Percentiles rank a stretch among this genome's conserved stretches.
Conservation (phyloP, 2,113 vertebrate species). For the Petrocephalus microphthalmus region DNA sequence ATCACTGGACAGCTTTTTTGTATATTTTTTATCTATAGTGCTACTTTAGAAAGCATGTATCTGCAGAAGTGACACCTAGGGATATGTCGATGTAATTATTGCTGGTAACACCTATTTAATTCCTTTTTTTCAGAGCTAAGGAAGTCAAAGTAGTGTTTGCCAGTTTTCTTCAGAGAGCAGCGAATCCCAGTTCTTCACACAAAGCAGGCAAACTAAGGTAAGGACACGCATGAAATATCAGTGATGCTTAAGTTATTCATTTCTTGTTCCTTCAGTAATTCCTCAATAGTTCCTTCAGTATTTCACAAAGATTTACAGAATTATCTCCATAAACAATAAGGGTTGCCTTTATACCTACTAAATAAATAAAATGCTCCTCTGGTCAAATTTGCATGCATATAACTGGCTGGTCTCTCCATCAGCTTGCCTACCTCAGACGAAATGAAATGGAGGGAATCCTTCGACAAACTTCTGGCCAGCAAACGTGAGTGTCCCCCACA, state of each 20-base stretch:
- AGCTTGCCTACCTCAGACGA: conserved; percentile 67
- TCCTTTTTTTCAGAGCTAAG: conserved; percentile 69
- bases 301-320: too few species aligned
- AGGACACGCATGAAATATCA: not conserved
- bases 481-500: conserved; percentile 69
- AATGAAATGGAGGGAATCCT: conserved; percentile 80
- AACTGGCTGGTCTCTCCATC: conserved; percentile 21
- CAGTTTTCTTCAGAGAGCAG: conserved; percentile 77
- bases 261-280: too few species aligned
- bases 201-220: conserved; percentile 55
- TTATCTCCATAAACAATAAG: not conserved
- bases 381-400: not conserved
- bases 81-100: not conserved
- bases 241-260: too few species aligned
- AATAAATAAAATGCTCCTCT: not conserved
- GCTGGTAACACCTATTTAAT: not conserved
- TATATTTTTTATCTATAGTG: not conserved
- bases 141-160: conserved; percentile 81
- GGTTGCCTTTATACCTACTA: not conserved
- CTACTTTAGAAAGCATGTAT: not conserved
- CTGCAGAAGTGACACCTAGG: not conserved
- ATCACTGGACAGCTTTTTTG: not conserved
- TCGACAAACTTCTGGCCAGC: conserved; percentile 78
- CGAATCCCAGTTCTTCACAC: conserved; percentile 48
- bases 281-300: too few species aligned